Percentiles rank a stretch among this genome's conserved stretches.
Conservation (phyloP, 2,888 invertebrate species). For the Augochlorella aurata region DNA sequence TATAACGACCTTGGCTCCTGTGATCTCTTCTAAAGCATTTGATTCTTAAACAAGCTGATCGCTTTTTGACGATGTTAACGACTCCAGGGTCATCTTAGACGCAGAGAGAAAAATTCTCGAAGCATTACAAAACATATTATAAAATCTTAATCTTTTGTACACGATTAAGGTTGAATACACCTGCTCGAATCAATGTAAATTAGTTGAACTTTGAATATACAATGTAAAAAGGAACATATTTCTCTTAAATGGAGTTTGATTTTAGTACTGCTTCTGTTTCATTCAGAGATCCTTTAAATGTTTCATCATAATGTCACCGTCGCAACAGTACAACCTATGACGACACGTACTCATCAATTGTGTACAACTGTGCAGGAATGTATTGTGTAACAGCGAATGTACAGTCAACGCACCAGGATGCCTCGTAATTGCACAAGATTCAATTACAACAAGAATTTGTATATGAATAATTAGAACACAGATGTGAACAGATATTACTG, state of each 20-base stretch:
- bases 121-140: too few relatives aligned
- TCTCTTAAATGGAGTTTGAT: neutral
- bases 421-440: conserved; percentile 57
- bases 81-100: neutral
- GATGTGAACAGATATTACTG: conserved; percentile 49
- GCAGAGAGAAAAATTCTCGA: too few relatives aligned
- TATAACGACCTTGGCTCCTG: conserved; percentile 8
- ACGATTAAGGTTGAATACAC: neutral
- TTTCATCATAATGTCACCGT: conserved; percentile 41
- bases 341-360: conserved; percentile 45
- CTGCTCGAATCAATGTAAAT: neutral
- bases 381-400: conserved; percentile 60
- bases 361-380: conserved; percentile 52
- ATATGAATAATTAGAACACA: conserved; percentile 46
- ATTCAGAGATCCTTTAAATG: conserved; percentile 1
- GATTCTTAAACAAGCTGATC: neutral
- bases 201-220: neutral
- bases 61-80: neutral
- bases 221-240: neutral
- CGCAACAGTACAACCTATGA: conserved; percentile 46
- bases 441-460: conserved; percentile 54
- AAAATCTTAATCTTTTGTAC: too few relatives aligned
- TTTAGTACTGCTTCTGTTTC: neutral
- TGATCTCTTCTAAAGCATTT: neutral
- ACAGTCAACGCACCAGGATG: conserved; percentile 63